Conservation (phyloP, 2,888 invertebrate genomes). For the Cataglyphis cursor region DNA sequence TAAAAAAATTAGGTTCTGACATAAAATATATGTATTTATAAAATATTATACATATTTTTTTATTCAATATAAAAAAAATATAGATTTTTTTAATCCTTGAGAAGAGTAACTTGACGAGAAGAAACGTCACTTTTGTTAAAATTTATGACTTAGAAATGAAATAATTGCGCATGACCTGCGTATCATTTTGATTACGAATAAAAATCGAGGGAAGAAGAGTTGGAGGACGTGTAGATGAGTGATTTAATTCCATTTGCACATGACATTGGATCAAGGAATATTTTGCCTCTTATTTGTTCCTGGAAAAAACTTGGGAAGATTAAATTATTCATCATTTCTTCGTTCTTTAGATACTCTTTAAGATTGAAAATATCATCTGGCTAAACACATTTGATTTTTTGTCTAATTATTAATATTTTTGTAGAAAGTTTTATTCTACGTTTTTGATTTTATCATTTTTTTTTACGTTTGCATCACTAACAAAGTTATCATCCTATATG, state of each 20-base stretch:
- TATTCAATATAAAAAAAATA: too few species aligned
- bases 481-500: neutral
- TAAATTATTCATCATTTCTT: slow-evolving; percentile 65
- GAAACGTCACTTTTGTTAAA: neutral
- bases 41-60: neutral
- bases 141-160: neutral
- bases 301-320: slow-evolving; percentile 74
- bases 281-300: slow-evolving; percentile 55
- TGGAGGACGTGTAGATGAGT: slow-evolving; percentile 27
- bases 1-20: too few species aligned
- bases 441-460: neutral
- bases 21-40: too few species aligned
- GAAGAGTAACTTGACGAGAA: neutral
- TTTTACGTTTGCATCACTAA: neutral
- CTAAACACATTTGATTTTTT: neutral
- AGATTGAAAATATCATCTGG: neutral
- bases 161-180: slow-evolving; percentile 1
- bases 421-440: neutral
- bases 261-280: slow-evolving; percentile 59
- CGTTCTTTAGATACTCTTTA: slow-evolving; percentile 49
- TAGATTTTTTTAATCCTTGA: neutral
- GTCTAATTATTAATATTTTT: neutral
- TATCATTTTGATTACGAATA: slow-evolving; percentile 9
- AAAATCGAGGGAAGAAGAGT: neutral
- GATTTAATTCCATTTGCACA: slow-evolving; percentile 71